Evolutionary conservation across 2,113 vertebrate genomes (phyloP).

Genomic region (Heterochromis multidens): DNA sequence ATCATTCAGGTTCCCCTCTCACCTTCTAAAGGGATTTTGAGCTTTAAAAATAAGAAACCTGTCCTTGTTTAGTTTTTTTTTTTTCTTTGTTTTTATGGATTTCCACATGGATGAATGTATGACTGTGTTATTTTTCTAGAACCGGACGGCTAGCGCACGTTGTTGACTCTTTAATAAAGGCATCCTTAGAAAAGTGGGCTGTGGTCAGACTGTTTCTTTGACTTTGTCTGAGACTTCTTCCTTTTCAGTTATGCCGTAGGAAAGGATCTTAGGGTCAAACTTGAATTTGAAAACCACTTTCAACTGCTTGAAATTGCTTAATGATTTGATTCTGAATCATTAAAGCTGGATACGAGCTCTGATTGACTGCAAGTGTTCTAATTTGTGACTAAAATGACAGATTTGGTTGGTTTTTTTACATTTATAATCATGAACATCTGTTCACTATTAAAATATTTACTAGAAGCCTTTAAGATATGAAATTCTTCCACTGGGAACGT

Average conservation of each 20-base stretch:
- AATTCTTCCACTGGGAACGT: background rate
- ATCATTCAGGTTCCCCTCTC: constrained; percentile 62
- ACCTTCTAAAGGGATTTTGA: constrained; percentile 56
- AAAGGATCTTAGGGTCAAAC: background rate
- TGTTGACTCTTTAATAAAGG: constrained; percentile 74
- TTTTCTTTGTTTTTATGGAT: constrained; percentile 36
- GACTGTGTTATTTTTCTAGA: constrained; percentile 74
- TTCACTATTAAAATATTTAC: background rate
- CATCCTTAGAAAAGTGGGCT: constrained; percentile 60
- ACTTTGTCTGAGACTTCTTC: background rate
- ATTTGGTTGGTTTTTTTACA: too few relatives aligned
- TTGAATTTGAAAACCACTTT: background rate
- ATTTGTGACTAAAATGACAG: background rate
- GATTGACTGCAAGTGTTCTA: background rate
- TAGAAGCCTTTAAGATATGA: background rate
- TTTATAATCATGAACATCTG: background rate
- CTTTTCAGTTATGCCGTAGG: background rate
- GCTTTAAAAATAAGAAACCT: constrained; percentile 59
- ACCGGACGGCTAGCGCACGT: constrained; percentile 67
- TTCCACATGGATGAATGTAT: constrained; percentile 64
- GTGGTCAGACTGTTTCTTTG: constrained; percentile 1
- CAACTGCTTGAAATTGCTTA: background rate
- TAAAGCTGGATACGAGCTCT: background rate
- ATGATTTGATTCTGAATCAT: background rate
- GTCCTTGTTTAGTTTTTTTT: background rate